Evolutionary conservation across 1,140 invertebrate species (phyloP).

Genomic region (Drosophila sucinea): DNA sequence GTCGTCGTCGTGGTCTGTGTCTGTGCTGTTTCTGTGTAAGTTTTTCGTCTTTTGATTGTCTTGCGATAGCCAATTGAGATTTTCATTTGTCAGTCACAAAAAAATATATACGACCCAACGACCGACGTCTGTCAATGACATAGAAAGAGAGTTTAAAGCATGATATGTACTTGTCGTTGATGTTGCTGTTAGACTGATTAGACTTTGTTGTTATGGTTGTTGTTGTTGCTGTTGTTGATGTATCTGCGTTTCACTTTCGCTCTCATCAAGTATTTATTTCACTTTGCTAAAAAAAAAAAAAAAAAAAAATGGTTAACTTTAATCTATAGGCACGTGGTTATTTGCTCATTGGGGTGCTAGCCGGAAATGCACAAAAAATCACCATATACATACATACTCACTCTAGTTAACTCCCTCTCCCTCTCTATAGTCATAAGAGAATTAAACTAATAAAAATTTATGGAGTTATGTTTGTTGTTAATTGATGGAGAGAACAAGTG

Average conservation of each 20-base stretch:
- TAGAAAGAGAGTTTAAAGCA: slow-evolving; percentile 77
- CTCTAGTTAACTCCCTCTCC: too few species aligned
- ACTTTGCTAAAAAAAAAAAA: slow-evolving; percentile 12
- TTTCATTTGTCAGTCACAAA: slow-evolving; percentile 79
- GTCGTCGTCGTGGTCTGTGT: neutral
- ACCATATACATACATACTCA: neutral
- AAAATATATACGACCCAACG: slow-evolving; percentile 22
- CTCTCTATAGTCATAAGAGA: too few species aligned
- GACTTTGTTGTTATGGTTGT: slow-evolving; percentile 45
- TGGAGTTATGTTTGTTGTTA: too few species aligned
- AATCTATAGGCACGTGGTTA: slow-evolving; percentile 2
- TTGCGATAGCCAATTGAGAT: slow-evolving; percentile 79
- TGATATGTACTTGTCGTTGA: slow-evolving; percentile 70
- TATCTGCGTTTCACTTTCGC: slow-evolving; percentile 73
- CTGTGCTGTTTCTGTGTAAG: slow-evolving; percentile 34
- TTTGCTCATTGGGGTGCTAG: neutral
- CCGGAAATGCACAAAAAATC: slow-evolving; percentile 7
- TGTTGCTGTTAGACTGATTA: slow-evolving; percentile 66
- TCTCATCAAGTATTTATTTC: slow-evolving; percentile 52
- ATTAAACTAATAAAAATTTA: too few species aligned
- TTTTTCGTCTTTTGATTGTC: slow-evolving; percentile 72
- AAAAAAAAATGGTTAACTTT: slow-evolving; percentile 4
- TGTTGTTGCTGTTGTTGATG: slow-evolving; percentile 39
- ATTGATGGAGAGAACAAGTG: too few species aligned
- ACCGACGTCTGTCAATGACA: slow-evolving; percentile 70